These are phyloP conservation scores for human (Homo sapiens) DNA, from an alignment of 2,113 vertebrate species.

Conservation along the genomic window GRCh38 chr14:88870501-88871000, in stretches of 20 bases:
- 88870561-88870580: not conserved
- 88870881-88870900: not conserved
- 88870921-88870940: not conserved
- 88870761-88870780: not conserved
- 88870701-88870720: not conserved
- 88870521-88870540: not conserved
- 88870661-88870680: not conserved
- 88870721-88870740: constrained; percentile 35
- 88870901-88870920: not conserved
- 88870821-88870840: not conserved
- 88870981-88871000: not conserved
- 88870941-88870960: not conserved
- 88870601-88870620: not conserved
- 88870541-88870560: not conserved
- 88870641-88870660: not conserved
- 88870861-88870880: not conserved
- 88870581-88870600: not conserved
- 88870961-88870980: not conserved
- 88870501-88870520: not conserved
- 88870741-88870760: not conserved
- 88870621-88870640: not conserved
- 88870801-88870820: not conserved
- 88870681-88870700: not conserved
- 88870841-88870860: too few species aligned
- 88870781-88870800: not conserved